These are phyloP conservation scores for Ptilodon capucinus DNA, from an alignment of 2,888 invertebrate genomes.

Conservation along the genomic window DNA sequence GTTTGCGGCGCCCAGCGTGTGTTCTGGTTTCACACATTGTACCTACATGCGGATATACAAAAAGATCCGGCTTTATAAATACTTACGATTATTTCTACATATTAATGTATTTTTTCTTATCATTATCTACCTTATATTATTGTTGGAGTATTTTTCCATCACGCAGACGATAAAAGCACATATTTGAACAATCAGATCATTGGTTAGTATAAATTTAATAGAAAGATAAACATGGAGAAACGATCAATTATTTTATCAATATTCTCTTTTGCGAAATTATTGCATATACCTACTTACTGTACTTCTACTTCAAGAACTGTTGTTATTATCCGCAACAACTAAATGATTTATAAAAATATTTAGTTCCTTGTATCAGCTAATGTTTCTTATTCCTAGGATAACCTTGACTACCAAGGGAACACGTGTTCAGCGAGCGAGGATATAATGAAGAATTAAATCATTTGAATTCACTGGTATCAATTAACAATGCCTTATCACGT, in stretches of 20 bases:
- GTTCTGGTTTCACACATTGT: background rate
- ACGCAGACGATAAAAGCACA: slow-evolving; percentile 4
- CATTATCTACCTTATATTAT: background rate
- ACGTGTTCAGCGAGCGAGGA: too few species aligned
- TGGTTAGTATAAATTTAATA: background rate
- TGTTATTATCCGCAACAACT: too few species aligned
- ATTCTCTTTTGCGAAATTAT: background rate
- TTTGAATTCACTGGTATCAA: too few species aligned
- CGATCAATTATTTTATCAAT: background rate
- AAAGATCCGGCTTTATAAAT: background rate
- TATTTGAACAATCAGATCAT: slow-evolving; percentile 8
- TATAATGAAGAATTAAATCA: too few species aligned
- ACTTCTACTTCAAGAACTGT: too few species aligned
- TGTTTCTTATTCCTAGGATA: too few species aligned
- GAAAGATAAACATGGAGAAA: background rate
- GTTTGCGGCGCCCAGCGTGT: background rate
- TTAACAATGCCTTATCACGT: background rate
- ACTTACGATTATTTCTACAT: background rate
- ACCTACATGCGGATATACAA: too few species aligned
- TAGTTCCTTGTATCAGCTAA: too few species aligned
- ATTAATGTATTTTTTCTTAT: background rate
- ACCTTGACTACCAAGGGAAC: too few species aligned
- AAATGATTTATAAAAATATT: too few species aligned
- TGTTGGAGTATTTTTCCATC: slow-evolving; percentile 4
- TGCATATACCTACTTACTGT: too few species aligned